These are phyloP conservation scores for Drosophila atripex DNA, from an alignment of 2,888 invertebrate species.

Conservation along the genomic window DNA sequence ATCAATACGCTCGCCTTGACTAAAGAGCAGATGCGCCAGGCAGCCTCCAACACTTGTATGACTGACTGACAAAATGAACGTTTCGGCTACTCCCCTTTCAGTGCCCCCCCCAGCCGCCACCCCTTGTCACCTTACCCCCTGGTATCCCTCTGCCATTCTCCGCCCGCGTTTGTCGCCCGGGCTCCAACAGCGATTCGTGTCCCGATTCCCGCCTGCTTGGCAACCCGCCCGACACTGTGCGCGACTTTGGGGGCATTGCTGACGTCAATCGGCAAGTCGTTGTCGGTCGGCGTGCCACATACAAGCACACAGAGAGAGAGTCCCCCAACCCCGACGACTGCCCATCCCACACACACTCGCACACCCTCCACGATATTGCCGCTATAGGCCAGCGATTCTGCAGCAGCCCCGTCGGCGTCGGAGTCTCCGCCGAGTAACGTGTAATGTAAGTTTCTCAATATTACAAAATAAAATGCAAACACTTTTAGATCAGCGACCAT, in stretches of 20 bases:
- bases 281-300: constrained; percentile 79
- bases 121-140: background rate
- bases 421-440: constrained; percentile 45
- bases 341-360: constrained; percentile 4
- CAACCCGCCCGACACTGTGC: constrained; percentile 69
- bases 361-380: constrained; percentile 7
- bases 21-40: constrained; percentile 15
- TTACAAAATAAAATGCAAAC: constrained; percentile 43
- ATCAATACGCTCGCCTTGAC: constrained; percentile 19
- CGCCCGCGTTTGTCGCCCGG: constrained; percentile 17
- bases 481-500: constrained; percentile 42
- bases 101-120: background rate
- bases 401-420: constrained; percentile 69
- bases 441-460: constrained; percentile 59
- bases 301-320: constrained; percentile 41
- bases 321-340: background rate
- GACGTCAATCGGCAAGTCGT: constrained; percentile 82
- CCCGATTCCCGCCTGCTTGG: constrained; percentile 62
- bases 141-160: background rate
- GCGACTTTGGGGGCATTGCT: constrained; percentile 83
- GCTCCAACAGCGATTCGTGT: constrained; percentile 34
- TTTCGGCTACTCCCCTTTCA: constrained; percentile 14
- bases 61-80: constrained; percentile 76
- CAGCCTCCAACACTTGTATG: constrained; percentile 56
- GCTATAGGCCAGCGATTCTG: constrained; percentile 39